A percentile compares a stretch with the other conserved stretches of the same genome.
Conservation (phyloP, 2,797 vertebrate genomes). For the Gambusia yucatana region DNA sequence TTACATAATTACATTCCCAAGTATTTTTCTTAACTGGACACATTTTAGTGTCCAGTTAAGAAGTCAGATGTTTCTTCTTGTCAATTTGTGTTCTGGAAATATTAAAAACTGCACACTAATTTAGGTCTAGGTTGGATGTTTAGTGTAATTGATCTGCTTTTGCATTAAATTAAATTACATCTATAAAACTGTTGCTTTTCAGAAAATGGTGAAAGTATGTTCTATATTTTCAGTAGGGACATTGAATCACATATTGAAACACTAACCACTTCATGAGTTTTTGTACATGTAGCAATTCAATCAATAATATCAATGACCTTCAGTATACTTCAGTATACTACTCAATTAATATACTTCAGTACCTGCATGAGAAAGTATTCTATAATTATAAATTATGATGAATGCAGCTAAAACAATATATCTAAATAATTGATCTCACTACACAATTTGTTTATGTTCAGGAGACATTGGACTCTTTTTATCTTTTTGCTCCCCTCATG, state of each 20-base stretch:
- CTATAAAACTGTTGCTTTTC: constrained; percentile 3
- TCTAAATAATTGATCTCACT: constrained; percentile 1
- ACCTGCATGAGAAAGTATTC: neutral
- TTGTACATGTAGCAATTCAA: neutral
- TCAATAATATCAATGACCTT: neutral
- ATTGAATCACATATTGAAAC: constrained; percentile 10
- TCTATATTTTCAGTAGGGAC: neutral
- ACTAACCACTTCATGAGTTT: neutral
- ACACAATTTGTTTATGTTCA: neutral
- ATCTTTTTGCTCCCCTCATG: neutral
- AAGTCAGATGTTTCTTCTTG: neutral
- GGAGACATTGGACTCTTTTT: neutral
- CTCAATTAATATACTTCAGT: neutral
- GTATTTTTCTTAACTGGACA: neutral
- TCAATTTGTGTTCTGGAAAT: no score
- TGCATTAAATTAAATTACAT: constrained; percentile 1
- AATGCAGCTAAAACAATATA: neutral
- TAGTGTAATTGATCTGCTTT: neutral
- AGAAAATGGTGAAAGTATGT: constrained; percentile 6
- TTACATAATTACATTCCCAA: neutral
- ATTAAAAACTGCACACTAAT: no score
- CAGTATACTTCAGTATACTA: neutral
- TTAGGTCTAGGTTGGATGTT: no score
- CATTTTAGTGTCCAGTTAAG: neutral
- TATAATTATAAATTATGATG: neutral